Evolutionary conservation across 2,797 vertebrate genomes (phyloP), one percentile per base, ranked within the genome.

Genomic region (Channallabes apus): DNA sequence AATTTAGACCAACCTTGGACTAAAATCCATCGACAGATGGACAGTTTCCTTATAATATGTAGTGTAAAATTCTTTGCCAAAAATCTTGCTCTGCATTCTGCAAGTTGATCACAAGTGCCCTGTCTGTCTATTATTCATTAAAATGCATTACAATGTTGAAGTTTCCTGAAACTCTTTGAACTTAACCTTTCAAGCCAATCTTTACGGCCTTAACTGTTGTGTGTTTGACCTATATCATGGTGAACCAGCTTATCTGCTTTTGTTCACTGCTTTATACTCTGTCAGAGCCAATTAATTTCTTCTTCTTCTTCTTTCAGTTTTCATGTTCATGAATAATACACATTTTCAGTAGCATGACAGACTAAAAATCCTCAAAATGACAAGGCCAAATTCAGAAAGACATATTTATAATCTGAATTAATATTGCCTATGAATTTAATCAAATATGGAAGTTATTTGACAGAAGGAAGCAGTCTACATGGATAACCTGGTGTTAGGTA

Each of bases 21-120:
- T 75, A 61, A 64, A 83, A 59, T 80, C 59, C 65, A 87, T 86
- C 77, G 38, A 84, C 81, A 88, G 46, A 46, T 81, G 83, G 69
- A 56, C 41, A 77, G 65, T 79, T 68, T 56, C 54, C 46, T 59
- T 72, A 68, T 17, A 64, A 64, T 80, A 51, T 80, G 24, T 65
- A 51, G 38, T 64, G 46, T 64, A 29, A 78, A 78, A 22, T 78
- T 61, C 29, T 20, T 73, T 17, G 46, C 71, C 71, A 54, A 54
- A 76, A 76, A 76, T 75, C 14, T 75, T 76, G 17, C 27, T 32
- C 51, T 29, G 54, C 18, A 58, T 59, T 20, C 18, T 20, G n/a
- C n/a, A 56, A 38, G 58, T 78, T n/a, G 7, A 76, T 76, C 17
- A 2, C 51, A 76, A 76, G 56, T 27, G 58, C 54, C 8, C 54